A percentile compares a stretch with the other conserved stretches of the same genome.
Evolutionary conservation across 2,888 invertebrate genomes (phyloP).

Genomic region (Apotomis turbidana): DNA sequence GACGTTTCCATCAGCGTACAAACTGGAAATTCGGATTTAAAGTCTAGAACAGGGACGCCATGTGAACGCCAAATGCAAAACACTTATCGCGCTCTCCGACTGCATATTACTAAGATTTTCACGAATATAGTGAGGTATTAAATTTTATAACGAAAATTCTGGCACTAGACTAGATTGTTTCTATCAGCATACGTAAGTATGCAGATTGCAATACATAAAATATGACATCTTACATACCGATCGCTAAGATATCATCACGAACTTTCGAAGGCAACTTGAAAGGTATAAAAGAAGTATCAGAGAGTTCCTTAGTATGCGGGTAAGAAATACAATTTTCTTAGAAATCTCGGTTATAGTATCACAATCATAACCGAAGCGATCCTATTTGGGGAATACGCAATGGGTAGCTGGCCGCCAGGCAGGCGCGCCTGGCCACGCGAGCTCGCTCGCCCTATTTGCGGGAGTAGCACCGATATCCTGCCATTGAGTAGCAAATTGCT

Average conservation of each 20-base stretch:
- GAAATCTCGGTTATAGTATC: conserved; percentile 56
- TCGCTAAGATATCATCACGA: not conserved
- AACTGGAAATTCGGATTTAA: conserved; percentile 53
- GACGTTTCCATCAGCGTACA: conserved; percentile 56
- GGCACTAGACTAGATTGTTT: not conserved
- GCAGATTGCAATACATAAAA: not conserved
- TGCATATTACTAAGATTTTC: conserved; percentile 32
- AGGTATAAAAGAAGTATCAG: not conserved
- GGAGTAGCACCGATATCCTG: conserved; percentile 64
- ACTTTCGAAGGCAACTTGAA: not conserved
- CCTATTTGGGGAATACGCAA: conserved; percentile 69
- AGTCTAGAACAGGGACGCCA: conserved; percentile 38
- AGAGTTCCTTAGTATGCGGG: conserved; percentile 3
- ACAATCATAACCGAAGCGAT: conserved; percentile 66
- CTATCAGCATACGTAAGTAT: not conserved
- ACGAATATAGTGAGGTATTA: conserved; percentile 11
- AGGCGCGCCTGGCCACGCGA: conserved; percentile 60
- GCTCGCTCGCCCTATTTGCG: conserved; percentile 67
- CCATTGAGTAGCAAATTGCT: conserved; percentile 60
- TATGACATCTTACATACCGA: not conserved
- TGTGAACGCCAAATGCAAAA: conserved; percentile 33
- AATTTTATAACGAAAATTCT: conserved; percentile 16
- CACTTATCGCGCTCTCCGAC: conserved; percentile 32
- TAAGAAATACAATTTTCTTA: conserved; percentile 52
- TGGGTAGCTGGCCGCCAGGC: conserved; percentile 71